Conservation (phyloP, 2,888 invertebrate species). For the Rhingia rostrata region DNA sequence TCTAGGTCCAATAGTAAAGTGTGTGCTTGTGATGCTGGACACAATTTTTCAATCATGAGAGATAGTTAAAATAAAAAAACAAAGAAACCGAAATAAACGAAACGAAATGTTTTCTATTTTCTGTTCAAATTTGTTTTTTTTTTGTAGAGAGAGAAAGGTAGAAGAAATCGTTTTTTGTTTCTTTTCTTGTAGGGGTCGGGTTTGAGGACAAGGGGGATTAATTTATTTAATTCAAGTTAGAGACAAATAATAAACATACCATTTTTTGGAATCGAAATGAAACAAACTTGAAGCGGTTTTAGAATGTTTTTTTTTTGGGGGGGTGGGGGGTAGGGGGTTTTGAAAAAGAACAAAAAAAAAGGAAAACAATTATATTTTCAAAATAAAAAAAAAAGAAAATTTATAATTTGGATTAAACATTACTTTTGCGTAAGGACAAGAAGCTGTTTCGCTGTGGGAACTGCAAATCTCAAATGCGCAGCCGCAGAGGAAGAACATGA, state of each 20-base stretch:
- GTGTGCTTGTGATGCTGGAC: constrained; percentile 83
- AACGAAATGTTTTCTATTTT: constrained; percentile 72
- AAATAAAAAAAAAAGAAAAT: constrained; percentile 38
- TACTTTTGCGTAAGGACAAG: constrained; percentile 68
- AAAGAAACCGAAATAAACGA: constrained; percentile 76
- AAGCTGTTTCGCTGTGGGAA: constrained; percentile 68
- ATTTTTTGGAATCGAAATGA: constrained; percentile 70
- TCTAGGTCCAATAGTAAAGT: constrained; percentile 85
- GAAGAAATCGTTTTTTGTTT: constrained; percentile 21
- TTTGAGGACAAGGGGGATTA: neutral
- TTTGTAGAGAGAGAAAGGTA: constrained; percentile 27
- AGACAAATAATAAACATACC: constrained; percentile 63
- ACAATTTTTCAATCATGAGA: constrained; percentile 81
- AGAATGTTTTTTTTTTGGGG: constrained; percentile 36
- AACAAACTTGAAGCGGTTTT: constrained; percentile 72
- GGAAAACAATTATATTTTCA: constrained; percentile 57
- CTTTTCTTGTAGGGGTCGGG: constrained; percentile 4
- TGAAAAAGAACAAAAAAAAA: constrained; percentile 65
- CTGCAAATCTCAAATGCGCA: constrained; percentile 46
- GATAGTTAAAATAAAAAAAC: constrained; percentile 77
- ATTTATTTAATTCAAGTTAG: constrained; percentile 19
- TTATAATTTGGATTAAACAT: constrained; percentile 63
- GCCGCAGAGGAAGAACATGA: constrained; percentile 60
- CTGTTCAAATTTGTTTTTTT: constrained; percentile 20
- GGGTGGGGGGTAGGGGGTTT: constrained; percentile 31